Evolutionary conservation across 2,888 invertebrate genomes (phyloP), one percentile per base, ranked within the genome.

Genomic region (Hesperia comma): DNA sequence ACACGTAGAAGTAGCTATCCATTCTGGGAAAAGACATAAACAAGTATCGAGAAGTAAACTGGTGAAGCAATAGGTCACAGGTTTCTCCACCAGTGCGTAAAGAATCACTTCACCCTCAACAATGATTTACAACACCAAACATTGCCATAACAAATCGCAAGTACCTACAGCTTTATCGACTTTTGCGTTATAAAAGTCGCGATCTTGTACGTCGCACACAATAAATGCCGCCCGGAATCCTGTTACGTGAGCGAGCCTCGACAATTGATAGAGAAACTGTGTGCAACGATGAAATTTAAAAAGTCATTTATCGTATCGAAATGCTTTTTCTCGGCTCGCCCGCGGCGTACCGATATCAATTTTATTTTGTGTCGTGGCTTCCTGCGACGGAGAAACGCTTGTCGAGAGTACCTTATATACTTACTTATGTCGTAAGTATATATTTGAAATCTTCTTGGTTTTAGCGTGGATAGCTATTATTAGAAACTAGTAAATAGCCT

Each of bases 271-370:
- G 90, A 91, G 92, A 88, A 91, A 92, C 91, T 90, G 92, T 92
- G 92, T 89, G 90, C 92, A 92, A 90, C 90, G 92, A 91, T 92
- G 88, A 92, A 92, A 92, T 92, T 92, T 92, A 90, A 92, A 92
- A 92, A 92, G 91, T 92, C 92, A 92, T 92, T 92, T 92, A 91
- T 49, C 19, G 49, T 91, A 90, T 92, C 86, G 85, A 89, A 92
- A 92, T 92, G 86, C 92, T 90, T 92, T 92, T 90, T 90, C 91
- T 90, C 90, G 86, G 84, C 81, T 80, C 84, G 90, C 91, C 87
- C 88, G 88, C 81, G 90, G 91, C 88, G 75, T 77, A 82, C 82
- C 84, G 87, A 87, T 92, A 92, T 92, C 91, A 90, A 91, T 91
- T 92, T 90, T 92, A 91, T 92, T 92, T 90, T 90, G 86, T 80